phyloP scores from a whole-genome alignment of 2,113 vertebrate species.

The Parus major region DNA sequence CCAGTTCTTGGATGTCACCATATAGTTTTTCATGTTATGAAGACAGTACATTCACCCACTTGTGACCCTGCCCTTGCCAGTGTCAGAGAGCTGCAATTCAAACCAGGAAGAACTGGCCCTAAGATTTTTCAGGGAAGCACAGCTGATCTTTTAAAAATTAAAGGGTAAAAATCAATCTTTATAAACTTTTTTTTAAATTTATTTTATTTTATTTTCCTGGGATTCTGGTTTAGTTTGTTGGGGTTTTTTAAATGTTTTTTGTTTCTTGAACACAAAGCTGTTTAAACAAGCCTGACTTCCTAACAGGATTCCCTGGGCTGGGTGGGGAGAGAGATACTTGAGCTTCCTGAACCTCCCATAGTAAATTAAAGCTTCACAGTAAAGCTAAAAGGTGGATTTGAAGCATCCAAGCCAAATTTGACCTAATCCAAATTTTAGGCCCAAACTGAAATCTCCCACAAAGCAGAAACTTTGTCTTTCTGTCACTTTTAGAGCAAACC shows the following conservation, averaged over 20 bases:
- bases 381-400: not conserved
- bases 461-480: not conserved
- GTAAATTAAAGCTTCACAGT: not conserved
- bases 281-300: not conserved
- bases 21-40: not conserved
- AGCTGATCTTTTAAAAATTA: not conserved
- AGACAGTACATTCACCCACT: not conserved
- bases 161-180: not conserved
- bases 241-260: accelerated
- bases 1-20: not conserved
- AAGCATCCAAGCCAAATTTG: not conserved
- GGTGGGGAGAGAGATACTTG: not conserved
- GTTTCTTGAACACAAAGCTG: not conserved
- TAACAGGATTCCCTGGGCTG: not conserved
- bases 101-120: not conserved
- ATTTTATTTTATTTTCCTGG: not conserved
- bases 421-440: not conserved
- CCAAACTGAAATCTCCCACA: not conserved
- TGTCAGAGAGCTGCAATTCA: not conserved
- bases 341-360: not conserved
- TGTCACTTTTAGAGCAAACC: not conserved
- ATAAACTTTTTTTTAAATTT: not conserved
- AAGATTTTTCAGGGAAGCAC: not conserved
- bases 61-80: not conserved
- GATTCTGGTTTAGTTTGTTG: not conserved